A percentile compares a stretch with the other conserved stretches of the same genome.
phyloP scores from a whole-genome alignment of 2,888 invertebrate genomes.

The Pseudococcus jackbeardsleyi region DNA sequence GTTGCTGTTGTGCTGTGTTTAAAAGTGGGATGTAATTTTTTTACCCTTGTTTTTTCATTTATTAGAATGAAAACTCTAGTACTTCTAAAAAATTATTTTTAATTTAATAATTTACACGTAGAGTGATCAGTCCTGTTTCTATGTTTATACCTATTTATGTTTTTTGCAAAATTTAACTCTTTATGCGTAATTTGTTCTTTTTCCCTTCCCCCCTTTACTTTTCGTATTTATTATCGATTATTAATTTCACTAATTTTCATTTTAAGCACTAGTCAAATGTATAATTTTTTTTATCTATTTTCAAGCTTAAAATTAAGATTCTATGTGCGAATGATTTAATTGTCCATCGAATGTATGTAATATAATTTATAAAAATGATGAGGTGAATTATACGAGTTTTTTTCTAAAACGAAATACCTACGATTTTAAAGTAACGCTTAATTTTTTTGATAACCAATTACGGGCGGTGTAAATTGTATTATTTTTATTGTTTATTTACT shows the following conservation, averaged over 20 bases:
- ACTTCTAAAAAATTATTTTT: background rate
- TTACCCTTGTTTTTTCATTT: background rate
- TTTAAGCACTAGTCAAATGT: slow-evolving; percentile 64
- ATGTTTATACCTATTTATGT: slow-evolving; percentile 3
- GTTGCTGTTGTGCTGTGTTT: background rate
- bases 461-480: slow-evolving; percentile 33
- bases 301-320: slow-evolving; percentile 27
- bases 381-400: background rate
- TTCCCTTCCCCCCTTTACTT: background rate
- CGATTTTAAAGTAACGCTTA: slow-evolving; percentile 49
- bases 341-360: slow-evolving; percentile 15
- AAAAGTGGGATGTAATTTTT: background rate
- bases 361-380: background rate
- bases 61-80: background rate
- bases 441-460: slow-evolving; percentile 42
- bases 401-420: background rate
- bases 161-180: slow-evolving; percentile 38
- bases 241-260: slow-evolving; percentile 52
- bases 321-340: slow-evolving; percentile 19
- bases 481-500: slow-evolving; percentile 46
- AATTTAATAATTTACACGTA: background rate
- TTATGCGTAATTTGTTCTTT: slow-evolving; percentile 31
- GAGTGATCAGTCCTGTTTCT: background rate
- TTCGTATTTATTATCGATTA: slow-evolving; percentile 10
- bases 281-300: slow-evolving; percentile 15